A percentile compares a stretch with the other conserved stretches of the same genome.
Conservation (phyloP, 2,113 vertebrate species). For the Brienomyrus longianalis region DNA sequence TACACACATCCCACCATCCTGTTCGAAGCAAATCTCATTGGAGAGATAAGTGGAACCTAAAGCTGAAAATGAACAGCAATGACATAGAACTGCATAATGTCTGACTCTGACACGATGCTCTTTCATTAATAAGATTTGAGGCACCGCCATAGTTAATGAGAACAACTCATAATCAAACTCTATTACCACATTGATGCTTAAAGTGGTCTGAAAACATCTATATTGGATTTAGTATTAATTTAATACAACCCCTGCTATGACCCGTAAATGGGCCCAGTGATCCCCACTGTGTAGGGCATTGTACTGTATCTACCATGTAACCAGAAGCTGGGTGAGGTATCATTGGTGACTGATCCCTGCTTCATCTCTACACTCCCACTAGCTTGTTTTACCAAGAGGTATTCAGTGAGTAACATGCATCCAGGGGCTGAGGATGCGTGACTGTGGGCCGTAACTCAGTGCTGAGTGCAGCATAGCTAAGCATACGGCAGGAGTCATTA, state of each 20-base stretch:
- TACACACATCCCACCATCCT: background rate
- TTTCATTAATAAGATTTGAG: background rate
- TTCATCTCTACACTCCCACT: background rate
- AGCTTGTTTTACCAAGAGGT: background rate
- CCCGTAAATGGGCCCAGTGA: background rate
- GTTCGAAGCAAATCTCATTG: background rate
- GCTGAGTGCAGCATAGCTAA: background rate
- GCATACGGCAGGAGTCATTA: background rate
- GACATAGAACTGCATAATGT: background rate
- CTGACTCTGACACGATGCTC: background rate
- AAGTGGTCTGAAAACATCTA: background rate
- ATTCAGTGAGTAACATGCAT: background rate
- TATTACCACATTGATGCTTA: background rate
- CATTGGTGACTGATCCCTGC: background rate
- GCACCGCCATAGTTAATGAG: background rate
- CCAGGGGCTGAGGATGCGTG: background rate
- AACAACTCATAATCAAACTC: background rate
- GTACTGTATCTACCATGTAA: background rate
- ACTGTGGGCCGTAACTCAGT: background rate
- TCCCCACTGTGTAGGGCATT: background rate
- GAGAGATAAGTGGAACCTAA: background rate
- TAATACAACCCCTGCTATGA: background rate
- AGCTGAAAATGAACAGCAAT: background rate
- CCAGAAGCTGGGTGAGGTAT: background rate
- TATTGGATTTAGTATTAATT: background rate